Evolutionary conservation across 2,797 vertebrate genomes (phyloP).

Genomic region (Ctenochaetus hawaiiensis): DNA sequence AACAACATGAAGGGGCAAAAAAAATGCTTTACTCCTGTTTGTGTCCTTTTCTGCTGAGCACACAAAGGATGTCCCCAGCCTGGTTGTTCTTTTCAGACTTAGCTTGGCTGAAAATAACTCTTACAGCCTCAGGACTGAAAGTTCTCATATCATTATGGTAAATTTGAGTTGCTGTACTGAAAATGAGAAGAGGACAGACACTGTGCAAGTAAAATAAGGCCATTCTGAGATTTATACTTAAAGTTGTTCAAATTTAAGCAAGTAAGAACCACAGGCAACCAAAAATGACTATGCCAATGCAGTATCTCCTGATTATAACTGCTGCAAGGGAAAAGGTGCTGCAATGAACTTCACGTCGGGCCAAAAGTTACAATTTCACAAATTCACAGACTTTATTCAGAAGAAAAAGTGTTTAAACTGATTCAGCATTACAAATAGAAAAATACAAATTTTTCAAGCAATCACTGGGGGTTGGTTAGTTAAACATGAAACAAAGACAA

Average conservation of each 20-base stretch:
- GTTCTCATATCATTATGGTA: too few relatives aligned
- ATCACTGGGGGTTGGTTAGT: background rate
- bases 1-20: background rate
- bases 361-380: slow-evolving; percentile 2
- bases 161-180: background rate
- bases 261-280: background rate
- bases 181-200: background rate
- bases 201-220: background rate
- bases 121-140: background rate
- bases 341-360: background rate
- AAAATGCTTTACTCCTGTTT: slow-evolving; percentile 9
- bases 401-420: background rate
- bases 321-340: background rate
- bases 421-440: slow-evolving; percentile 40
- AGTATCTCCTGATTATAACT: too few relatives aligned
- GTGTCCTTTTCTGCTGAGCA: slow-evolving; percentile 9
- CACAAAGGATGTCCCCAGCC: slow-evolving; percentile 13
- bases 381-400: slow-evolving; percentile 56
- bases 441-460: slow-evolving; percentile 26
- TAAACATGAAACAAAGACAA: background rate
- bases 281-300: background rate
- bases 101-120: background rate
- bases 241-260: background rate
- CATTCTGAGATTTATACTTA: background rate
- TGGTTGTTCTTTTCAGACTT: too few relatives aligned